Evolutionary conservation across 2,113 vertebrate species (phyloP).

Genomic region (Xiphophorus maculatus): DNA sequence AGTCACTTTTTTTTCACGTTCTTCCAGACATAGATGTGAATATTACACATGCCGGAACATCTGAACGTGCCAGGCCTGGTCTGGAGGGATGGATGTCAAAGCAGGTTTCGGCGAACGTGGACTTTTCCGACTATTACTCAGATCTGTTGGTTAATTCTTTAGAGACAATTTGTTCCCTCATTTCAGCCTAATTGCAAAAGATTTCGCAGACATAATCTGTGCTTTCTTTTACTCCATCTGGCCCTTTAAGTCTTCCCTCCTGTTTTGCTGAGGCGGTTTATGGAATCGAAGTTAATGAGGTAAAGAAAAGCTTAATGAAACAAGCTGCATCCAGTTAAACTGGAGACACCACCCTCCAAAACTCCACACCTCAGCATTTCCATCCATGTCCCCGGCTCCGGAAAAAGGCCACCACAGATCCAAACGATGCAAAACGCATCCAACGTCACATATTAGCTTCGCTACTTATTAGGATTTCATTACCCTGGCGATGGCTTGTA

Average conservation of each 20-base stretch:
- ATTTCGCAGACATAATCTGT: background rate
- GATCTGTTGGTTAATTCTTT: background rate
- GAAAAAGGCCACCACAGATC: background rate
- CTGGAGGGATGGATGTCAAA: background rate
- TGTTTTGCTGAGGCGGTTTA: slow-evolving; percentile 4
- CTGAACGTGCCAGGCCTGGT: background rate
- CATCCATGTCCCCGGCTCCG: background rate
- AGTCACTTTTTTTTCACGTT: background rate
- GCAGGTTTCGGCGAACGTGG: background rate
- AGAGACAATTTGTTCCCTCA: background rate
- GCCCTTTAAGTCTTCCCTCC: background rate
- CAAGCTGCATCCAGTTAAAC: slow-evolving; percentile 10
- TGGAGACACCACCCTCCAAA: background rate
- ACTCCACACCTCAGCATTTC: background rate
- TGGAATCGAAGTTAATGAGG: slow-evolving; percentile 34
- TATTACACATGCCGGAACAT: background rate
- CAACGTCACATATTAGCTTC: background rate
- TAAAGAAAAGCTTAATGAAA: slow-evolving; percentile 32
- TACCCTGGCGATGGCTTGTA: too few relatives aligned
- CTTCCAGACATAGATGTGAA: background rate
- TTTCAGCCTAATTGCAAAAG: background rate
- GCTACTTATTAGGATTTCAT: background rate
- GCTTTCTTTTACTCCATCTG: background rate
- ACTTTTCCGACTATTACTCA: background rate
- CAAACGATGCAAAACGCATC: background rate